Conservation (phyloP, 1,140 invertebrate species). For the Ctenoplectra terminalis region DNA sequence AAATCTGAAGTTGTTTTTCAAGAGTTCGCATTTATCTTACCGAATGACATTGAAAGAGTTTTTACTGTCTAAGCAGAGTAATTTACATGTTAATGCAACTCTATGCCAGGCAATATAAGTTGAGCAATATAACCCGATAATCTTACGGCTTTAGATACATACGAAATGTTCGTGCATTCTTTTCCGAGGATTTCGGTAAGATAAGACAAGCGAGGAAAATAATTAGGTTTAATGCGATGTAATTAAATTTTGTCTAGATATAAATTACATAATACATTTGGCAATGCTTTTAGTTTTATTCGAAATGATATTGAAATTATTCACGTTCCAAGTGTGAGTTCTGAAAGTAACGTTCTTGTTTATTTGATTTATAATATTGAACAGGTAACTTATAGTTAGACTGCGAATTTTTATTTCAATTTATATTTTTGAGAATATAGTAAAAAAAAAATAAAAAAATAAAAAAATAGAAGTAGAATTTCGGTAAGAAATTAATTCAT, state of each 20-base stretch:
- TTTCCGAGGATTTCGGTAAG: not conserved
- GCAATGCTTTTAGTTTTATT: not conserved
- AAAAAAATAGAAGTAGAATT: too few species aligned
- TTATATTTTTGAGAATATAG: too few species aligned
- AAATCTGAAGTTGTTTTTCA: not conserved
- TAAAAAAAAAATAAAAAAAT: too few species aligned
- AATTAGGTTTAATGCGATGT: not conserved
- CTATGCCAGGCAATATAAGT: not conserved
- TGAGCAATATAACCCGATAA: constrained; percentile 26
- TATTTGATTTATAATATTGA: too few species aligned
- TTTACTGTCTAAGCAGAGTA: constrained; percentile 8
- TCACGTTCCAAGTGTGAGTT: too few species aligned
- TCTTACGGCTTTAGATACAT: constrained; percentile 20
- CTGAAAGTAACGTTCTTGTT: too few species aligned
- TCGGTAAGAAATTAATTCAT: too few species aligned
- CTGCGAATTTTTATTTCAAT: too few species aligned
- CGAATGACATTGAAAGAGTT: not conserved
- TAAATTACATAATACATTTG: too few species aligned
- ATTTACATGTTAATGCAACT: constrained; percentile 27
- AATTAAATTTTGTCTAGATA: not conserved
- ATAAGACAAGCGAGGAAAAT: constrained; percentile 30
- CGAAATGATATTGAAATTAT: too few species aligned
- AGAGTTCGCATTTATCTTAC: not conserved
- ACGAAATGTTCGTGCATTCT: not conserved
- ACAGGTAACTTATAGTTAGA: too few species aligned